Evolutionary conservation across 2,888 invertebrate species (phyloP).

Genomic region (Sphaerophoria taeniata): DNA sequence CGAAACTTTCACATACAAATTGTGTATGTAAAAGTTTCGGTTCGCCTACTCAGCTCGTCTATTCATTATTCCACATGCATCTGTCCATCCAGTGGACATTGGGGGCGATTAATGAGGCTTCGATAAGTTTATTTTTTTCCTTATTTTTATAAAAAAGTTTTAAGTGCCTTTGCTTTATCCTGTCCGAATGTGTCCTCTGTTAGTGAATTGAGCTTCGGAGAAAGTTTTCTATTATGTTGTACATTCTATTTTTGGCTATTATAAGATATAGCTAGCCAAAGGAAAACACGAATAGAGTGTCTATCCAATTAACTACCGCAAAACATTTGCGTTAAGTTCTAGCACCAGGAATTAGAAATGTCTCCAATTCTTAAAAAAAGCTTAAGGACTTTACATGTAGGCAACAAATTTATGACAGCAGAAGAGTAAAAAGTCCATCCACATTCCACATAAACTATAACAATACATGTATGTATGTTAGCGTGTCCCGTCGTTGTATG

Average conservation of each 20-base stretch:
- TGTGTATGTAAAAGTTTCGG: slow-evolving; percentile 29
- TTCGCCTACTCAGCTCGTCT: background rate
- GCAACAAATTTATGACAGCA: too few relatives aligned
- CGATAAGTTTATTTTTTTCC: slow-evolving; percentile 42
- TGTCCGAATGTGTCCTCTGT: slow-evolving; percentile 2
- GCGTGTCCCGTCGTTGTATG: too few relatives aligned
- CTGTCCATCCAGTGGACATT: too few relatives aligned
- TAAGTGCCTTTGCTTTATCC: slow-evolving; percentile 52
- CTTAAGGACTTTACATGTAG: too few relatives aligned
- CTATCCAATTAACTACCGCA: too few relatives aligned
- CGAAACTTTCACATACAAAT: slow-evolving; percentile 2
- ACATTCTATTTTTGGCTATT: slow-evolving; percentile 1
- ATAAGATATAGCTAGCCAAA: slow-evolving; percentile 20
- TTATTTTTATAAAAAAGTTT: slow-evolving; percentile 61
- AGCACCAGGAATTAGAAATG: too few relatives aligned
- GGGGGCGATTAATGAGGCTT: slow-evolving; percentile 57
- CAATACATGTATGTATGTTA: too few relatives aligned
- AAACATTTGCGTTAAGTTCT: too few relatives aligned
- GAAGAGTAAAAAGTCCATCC: too few relatives aligned
- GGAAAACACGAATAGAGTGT: background rate
- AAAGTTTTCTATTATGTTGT: slow-evolving; percentile 27
- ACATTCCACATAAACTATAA: too few relatives aligned
- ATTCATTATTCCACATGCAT: slow-evolving; percentile 11
- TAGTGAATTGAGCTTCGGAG: background rate
- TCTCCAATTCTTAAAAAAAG: too few relatives aligned